Evolutionary conservation across 2,888 invertebrate genomes (phyloP), one percentile per base, ranked within the genome.

Genomic region (Andrena minutula): DNA sequence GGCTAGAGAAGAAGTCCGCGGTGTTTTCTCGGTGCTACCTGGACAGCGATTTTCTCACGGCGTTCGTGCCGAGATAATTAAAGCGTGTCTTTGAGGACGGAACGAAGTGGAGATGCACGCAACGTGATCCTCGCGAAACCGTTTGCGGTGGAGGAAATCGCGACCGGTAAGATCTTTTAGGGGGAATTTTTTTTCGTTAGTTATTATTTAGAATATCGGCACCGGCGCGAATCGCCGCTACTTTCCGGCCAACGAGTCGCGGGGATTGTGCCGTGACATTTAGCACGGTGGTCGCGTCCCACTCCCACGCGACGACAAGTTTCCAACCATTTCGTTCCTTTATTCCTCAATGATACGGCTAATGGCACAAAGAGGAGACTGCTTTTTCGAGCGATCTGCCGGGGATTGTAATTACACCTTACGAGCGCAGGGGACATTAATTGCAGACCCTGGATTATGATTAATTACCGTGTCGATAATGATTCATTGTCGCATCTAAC

Each of bases 401-500:
- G 61, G 28, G 60, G 70, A 83, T 76, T 66, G 75, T 87, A 87
- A 87, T 87, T 86, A 87, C 75, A 71, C 69, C 20, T n/a, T 32
- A 32, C 60, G 60, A 35, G 28, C 77, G 32, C 53, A 81, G 56
- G 58, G 76, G 74, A 83, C 76, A 72, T 75, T 76, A 87, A 87
- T 87, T 87, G 81, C 73, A 86, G 84, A 3, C 75, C 61, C 47
- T 20, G 51, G 64, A 81, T 83, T 79, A 65, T 88, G 86, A 88
- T 88, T 86, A 85, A 88, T 88, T 79, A 77, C 78, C 58, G 76
- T 76, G 66, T 82, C 82, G 86, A 80, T 82, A 83, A 86, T 88
- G 86, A 88, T 88, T 88, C 86, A 88, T 88, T 87, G 86, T 87
- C 82, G 68, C 79, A 30, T 73, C 73, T 79, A 68, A 69, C 80